Conservation (phyloP, 2,113 vertebrate genomes). For the Tragelaphus imberbis region DNA sequence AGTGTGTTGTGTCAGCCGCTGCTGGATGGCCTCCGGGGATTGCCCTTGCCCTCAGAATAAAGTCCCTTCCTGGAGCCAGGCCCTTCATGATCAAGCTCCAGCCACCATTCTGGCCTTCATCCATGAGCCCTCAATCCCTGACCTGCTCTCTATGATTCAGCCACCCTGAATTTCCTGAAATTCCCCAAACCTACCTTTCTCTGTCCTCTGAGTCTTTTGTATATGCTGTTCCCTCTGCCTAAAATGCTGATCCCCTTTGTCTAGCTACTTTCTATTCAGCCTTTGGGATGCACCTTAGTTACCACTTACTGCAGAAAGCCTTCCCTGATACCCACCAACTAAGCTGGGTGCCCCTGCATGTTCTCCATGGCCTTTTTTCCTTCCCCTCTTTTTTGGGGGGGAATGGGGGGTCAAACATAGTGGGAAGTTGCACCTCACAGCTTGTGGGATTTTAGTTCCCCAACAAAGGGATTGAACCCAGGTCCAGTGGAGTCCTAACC, state of each 20-base stretch:
- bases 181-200: neutral
- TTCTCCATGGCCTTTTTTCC: neutral
- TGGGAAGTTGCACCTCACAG: neutral
- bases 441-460: neutral
- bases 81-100: neutral
- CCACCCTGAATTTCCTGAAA: neutral
- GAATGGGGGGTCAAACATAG: neutral
- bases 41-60: neutral
- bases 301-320: neutral
- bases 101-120: neutral
- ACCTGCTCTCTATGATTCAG: neutral
- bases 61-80: neutral
- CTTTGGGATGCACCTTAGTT: neutral
- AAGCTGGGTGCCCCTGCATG: neutral
- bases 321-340: neutral
- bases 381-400: neutral
- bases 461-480: neutral
- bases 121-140: neutral
- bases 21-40: neutral
- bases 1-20: rapidly evolving
- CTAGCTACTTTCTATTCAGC: neutral
- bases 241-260: neutral
- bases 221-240: neutral
- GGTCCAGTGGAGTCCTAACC: neutral
- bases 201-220: neutral